Conservation (phyloP, 2,797 vertebrate genomes). For the Enoplosus armatus region DNA sequence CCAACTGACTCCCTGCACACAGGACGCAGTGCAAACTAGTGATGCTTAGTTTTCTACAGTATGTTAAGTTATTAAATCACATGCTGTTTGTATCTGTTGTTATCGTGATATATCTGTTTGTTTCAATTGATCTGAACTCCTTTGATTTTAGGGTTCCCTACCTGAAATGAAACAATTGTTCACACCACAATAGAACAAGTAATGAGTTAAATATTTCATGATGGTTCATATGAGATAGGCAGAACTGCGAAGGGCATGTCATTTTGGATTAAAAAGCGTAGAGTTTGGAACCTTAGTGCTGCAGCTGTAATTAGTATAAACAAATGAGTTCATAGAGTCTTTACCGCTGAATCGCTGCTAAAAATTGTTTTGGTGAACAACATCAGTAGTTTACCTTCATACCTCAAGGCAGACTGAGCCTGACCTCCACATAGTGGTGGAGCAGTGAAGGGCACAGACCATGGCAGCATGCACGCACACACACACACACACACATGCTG, state of each 20-base stretch:
- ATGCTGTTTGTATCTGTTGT: neutral
- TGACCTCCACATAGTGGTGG: constrained; percentile 49
- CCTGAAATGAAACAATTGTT: neutral
- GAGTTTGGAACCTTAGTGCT: neutral
- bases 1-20: too few species aligned
- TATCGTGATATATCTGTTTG: too few species aligned
- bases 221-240: neutral
- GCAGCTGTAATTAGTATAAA: neutral
- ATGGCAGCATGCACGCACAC: constrained; percentile 16
- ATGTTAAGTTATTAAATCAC: neutral
- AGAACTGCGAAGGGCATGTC: too few species aligned
- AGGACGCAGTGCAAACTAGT: neutral
- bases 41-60: neutral
- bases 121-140: neutral
- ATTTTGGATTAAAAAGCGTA: neutral
- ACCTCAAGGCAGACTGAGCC: constrained; percentile 60
- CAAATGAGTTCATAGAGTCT: neutral
- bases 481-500: constrained; percentile 22
- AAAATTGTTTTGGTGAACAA: neutral
- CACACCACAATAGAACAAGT: neutral
- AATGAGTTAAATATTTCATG: neutral
- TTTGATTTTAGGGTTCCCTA: neutral
- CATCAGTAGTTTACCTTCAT: constrained; percentile 49
- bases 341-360: neutral
- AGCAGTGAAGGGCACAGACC: constrained; percentile 34